Base-by-base conservation (phyloP, 2,797 vertebrate species). In the Acestrorhynchus altus region DNA sequence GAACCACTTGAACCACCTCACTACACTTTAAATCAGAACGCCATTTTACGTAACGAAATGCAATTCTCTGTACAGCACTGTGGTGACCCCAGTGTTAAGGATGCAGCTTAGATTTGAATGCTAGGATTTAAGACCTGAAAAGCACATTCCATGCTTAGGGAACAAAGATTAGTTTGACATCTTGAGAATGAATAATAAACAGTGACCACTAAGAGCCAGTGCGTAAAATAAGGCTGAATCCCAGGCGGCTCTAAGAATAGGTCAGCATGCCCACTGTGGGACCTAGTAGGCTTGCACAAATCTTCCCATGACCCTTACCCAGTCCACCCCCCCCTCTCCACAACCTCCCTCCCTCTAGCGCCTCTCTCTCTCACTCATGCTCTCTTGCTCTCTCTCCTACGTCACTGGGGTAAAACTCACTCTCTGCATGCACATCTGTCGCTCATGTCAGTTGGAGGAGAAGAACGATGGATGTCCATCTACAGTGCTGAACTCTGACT, bases 241-340 rank as follows among this genome's bases (percentile, higher is more conserved):
- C 52, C 63, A 35, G 22, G 63, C 75, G 79, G 84, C 22, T 35
- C 83, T 74, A 79, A 81, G 81, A 84, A 85, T 82, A 82, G 80
- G 31, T 64, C 71, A 72, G 52, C 35, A 63, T 74, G 71, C 77
- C 84, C 84, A 83, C 76, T 86, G 90, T 93, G 92, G 90, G 92
- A 93, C 87, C 87, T 87, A 87, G 83, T 86, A 80, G 87, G 82
- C 84, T 83, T 77, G 82, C 78, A 76, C 81, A 74, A 81, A 75
- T 79, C 88, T 93, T 94, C 92, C 91, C 93, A 94, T 91, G 92
- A 92, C 91, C 91, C 88, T 88, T 64, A 52, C 70, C 51, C 54
- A 35, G 13, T 15, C 75, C 49, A 13, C 69, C 18, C 54, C 26
- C 68, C 60, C 61, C 67, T 52, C 59, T 59, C 47, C 57, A 44